Percentiles rank a stretch among this genome's conserved stretches.
These are phyloP conservation scores for Periphyllus acericola DNA, from an alignment of 2,888 invertebrate species.

Conservation along the genomic window DNA sequence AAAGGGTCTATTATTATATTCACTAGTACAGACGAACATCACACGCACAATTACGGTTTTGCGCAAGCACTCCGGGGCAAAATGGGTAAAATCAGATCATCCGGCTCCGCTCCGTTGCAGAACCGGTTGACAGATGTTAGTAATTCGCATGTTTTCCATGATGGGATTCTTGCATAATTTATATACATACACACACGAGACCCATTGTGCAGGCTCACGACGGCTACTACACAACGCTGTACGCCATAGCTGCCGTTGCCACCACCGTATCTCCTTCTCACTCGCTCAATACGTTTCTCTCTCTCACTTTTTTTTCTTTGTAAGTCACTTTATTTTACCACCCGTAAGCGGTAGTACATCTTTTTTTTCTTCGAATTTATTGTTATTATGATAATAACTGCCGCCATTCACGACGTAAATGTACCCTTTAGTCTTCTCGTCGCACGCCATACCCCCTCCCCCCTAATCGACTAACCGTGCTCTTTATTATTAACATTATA, in stretches of 20 bases:
- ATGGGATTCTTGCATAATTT: constrained; percentile 58
- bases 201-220: constrained; percentile 34
- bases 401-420: constrained; percentile 3
- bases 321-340: not conserved
- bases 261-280: not conserved
- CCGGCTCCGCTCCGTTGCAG: not conserved
- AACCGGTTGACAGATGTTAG: constrained; percentile 55
- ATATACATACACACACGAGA: not conserved
- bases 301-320: not conserved
- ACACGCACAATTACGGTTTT: constrained; percentile 1
- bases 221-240: not conserved
- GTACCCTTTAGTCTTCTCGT: not conserved
- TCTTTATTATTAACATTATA: constrained; percentile 1
- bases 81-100: constrained; percentile 38
- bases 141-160: constrained; percentile 38
- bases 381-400: constrained; percentile 44
- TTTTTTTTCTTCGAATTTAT: constrained; percentile 8
- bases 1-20: not conserved
- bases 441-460: not conserved
- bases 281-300: not conserved
- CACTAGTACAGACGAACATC: not conserved
- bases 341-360: not conserved
- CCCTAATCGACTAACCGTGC: not conserved
- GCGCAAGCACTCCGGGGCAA: not conserved
- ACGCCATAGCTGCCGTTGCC: not conserved